Percentiles rank a stretch among this genome's conserved stretches.
Evolutionary conservation across 2,797 vertebrate genomes (phyloP).

Genomic region (Eidolon dupreanum): DNA sequence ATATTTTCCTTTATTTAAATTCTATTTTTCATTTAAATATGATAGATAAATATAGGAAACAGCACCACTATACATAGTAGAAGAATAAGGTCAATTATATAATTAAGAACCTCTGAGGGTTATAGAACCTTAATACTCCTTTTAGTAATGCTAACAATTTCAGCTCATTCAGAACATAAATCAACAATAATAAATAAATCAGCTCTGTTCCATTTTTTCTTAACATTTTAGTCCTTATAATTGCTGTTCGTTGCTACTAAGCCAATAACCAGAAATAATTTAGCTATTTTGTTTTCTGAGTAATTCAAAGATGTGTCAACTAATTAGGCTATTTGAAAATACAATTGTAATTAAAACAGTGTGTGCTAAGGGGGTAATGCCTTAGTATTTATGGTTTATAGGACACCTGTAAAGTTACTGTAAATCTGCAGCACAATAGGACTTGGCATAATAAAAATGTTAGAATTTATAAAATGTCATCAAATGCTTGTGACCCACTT

Average conservation of each 20-base stretch:
- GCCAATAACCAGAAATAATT: constrained; percentile 59
- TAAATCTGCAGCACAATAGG: constrained; percentile 41
- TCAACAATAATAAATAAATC: constrained; percentile 18
- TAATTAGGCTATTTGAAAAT: constrained; percentile 70
- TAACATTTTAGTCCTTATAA: not conserved
- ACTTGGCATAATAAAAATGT: constrained; percentile 75
- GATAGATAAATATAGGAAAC: not conserved
- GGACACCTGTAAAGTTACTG: constrained; percentile 57
- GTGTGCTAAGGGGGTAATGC: constrained; percentile 40
- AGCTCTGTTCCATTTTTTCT: not conserved
- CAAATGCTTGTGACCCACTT: constrained; percentile 76
- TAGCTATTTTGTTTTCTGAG: constrained; percentile 51
- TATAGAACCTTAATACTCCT: not conserved
- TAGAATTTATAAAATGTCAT: constrained; percentile 76
- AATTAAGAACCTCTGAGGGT: constrained; percentile 22
- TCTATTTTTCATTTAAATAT: not conserved
- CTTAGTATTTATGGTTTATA: constrained; percentile 54
- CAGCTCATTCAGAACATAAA: constrained; percentile 3
- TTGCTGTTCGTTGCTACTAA: not conserved
- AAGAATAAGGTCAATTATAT: not conserved
- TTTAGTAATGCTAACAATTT: constrained; percentile 40
- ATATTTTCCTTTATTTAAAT: not conserved
- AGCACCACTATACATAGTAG: not conserved
- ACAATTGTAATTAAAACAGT: constrained; percentile 65
- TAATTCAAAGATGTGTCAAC: constrained; percentile 52